A percentile compares a stretch with the other conserved stretches of the same genome.
These are phyloP conservation scores for Shinisaurus crocodilurus DNA, from an alignment of 2,113 vertebrate species.

Conservation along the genomic window DNA sequence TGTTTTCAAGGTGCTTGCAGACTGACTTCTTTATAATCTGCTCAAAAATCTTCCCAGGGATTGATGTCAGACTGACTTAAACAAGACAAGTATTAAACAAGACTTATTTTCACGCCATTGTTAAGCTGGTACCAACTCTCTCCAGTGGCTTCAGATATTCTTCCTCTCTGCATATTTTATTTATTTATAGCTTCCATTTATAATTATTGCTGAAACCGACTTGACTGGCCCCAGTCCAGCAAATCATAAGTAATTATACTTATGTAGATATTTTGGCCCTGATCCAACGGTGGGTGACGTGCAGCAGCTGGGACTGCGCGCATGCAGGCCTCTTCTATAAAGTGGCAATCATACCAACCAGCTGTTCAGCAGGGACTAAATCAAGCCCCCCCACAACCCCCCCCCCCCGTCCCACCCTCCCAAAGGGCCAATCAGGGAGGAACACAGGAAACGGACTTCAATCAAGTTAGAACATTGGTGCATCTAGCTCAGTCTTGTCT, in stretches of 20 bases:
- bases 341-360: background rate
- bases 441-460: no score
- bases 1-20: no score
- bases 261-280: background rate
- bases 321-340: no score
- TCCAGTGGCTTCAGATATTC: constrained; percentile 23
- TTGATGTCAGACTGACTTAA: no score
- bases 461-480: no score
- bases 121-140: constrained; percentile 1
- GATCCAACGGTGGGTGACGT: background rate
- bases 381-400: background rate
- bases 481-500: no score
- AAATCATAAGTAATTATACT: background rate
- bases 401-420: background rate
- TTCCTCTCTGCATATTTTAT: background rate
- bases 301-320: background rate
- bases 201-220: constrained; percentile 13
- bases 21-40: no score
- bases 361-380: background rate
- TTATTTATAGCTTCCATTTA: background rate
- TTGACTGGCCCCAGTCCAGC: constrained; percentile 7
- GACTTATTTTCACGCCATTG: constrained; percentile 52
- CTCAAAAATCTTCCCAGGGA: no score
- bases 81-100: constrained; percentile 59
- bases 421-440: no score